phyloP scores from a whole-genome alignment of 2,113 vertebrate genomes.

The Ceyx cyanopectus region DNA sequence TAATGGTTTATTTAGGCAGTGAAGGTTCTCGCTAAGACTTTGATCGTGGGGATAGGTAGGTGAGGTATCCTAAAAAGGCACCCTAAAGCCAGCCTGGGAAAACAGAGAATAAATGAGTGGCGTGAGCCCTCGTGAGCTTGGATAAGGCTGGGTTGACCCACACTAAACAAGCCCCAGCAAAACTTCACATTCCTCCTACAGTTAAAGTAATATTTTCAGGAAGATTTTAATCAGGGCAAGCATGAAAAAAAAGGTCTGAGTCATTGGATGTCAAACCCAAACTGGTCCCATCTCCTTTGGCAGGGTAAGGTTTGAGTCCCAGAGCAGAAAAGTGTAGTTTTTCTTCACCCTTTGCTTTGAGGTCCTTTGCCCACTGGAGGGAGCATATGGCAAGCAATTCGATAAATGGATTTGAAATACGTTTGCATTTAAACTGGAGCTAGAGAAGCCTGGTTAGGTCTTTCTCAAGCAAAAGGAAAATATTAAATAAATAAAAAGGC shows the following conservation, averaged over 20 bases:
- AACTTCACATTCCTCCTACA: neutral
- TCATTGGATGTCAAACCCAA: neutral
- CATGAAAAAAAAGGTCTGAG: neutral
- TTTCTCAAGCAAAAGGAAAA: neutral
- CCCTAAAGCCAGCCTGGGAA: neutral
- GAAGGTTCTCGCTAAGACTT: neutral
- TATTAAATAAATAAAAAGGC: neutral
- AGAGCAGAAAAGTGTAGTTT: accelerated
- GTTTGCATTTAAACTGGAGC: neutral
- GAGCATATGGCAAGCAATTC: conserved; percentile 42
- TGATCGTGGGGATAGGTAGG: neutral
- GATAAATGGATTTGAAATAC: neutral
- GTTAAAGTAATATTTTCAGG: neutral
- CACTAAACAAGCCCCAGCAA: neutral
- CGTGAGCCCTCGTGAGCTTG: neutral
- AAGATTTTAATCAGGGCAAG: neutral
- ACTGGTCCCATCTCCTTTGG: too few species aligned
- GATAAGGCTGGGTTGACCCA: too few species aligned
- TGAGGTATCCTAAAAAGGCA: neutral
- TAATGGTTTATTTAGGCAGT: neutral
- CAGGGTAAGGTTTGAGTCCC: accelerated
- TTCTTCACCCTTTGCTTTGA: neutral
- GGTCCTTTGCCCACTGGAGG: conserved; percentile 61
- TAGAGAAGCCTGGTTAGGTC: accelerated
- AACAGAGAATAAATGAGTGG: neutral